Base-by-base conservation (phyloP, 2,797 vertebrate genomes). In the Acanthornis magna region DNA sequence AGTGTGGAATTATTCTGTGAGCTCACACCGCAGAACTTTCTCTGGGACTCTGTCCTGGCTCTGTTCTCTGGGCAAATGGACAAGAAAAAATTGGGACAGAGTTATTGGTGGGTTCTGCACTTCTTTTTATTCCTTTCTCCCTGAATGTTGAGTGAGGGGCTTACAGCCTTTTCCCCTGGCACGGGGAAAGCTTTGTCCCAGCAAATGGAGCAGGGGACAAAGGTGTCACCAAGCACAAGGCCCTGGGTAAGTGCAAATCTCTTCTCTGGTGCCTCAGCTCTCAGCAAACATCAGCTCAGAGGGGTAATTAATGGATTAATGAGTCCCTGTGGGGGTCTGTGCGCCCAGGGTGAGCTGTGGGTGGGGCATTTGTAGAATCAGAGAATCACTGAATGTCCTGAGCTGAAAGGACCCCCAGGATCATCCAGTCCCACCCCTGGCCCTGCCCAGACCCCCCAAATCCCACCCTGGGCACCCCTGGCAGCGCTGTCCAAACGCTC, bases 361-460 rank as follows among this genome's bases (percentile, higher is more conserved):
- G 23, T n/a, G 17, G 8, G 30, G 10, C 16, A 42, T 22, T 32
- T 51, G 32, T 23, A 40, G 13, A 83, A 40, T 29, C 20, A 32
- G 3, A 62, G 40, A 10, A 18, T 23, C 54, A 7, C 5, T 8
- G 22, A 40, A 36, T 1, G 0, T 3, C 25, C 34, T 62, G 30
- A 16, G 25, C 25, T 70, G 19, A 19, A 67, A 12, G 16, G 40
- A 40, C 29, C 16, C 42, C 9, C 9, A 5, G 21, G 50, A 23
- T 9, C 19, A n/a, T 1, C 5, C 1, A 53, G 2, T 0, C 1
- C 40, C 23, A 2, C 6, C 4, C 32, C 22, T 38, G 1, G 0
- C n/a, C 70, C 61, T 84, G 36, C 61, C 5, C 71, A 51, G 38
- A 32, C 12, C 7, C 26, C 62, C 57, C 57, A 1, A 85, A 2